Conservation (phyloP, 2,113 vertebrate species). For the Corythaixoides concolor region DNA sequence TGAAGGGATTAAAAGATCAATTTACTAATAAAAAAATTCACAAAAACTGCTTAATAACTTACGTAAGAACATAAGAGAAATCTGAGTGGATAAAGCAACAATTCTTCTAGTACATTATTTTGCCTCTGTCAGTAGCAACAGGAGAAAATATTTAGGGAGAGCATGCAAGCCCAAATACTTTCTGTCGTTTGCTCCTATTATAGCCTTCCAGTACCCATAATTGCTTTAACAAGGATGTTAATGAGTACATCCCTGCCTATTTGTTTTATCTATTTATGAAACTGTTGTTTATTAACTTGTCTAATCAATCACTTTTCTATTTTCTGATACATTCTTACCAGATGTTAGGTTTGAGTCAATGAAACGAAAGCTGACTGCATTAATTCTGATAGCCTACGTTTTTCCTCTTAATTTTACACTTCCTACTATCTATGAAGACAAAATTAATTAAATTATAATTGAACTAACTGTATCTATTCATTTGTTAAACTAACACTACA, state of each 20-base stretch:
- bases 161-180: not conserved
- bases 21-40: not conserved
- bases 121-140: not conserved
- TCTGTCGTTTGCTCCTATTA: not conserved
- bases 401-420: not conserved
- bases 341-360: not conserved
- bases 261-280: not conserved
- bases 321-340: not conserved
- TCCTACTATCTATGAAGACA: not conserved
- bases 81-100: not conserved
- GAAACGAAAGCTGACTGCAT: not conserved
- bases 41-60: not conserved
- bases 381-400: not conserved
- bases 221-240: not conserved
- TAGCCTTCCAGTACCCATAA: not conserved
- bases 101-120: not conserved
- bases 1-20: not conserved
- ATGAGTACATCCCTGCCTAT: not conserved
- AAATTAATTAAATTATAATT: not conserved
- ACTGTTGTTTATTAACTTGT: not conserved
- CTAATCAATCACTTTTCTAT: not conserved
- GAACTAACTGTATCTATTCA: not conserved
- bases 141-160: not conserved
- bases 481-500: not conserved
- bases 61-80: not conserved